These are phyloP conservation scores for Polyommatus icarus DNA, from an alignment of 2,888 invertebrate genomes.

Conservation along the genomic window DNA sequence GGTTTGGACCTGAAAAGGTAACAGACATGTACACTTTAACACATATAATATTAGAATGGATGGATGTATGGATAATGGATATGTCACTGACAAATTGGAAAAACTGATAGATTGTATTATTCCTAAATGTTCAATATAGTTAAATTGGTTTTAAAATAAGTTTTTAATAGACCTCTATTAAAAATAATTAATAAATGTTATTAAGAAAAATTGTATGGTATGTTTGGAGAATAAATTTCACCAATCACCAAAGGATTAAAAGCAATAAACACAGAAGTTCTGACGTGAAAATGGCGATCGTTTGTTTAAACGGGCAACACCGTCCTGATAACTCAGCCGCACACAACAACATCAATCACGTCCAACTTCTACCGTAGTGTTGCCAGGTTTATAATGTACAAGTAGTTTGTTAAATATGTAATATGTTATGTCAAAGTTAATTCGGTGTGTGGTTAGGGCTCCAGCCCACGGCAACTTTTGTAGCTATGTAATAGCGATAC, in stretches of 20 bases:
- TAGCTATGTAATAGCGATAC: no score
- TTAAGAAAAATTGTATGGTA: not conserved
- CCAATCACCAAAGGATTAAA: not conserved
- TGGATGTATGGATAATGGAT: no score
- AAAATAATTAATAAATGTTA: no score
- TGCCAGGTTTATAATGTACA: slow-evolving; percentile 9
- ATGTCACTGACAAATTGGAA: no score
- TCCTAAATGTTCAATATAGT: no score
- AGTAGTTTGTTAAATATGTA: not conserved
- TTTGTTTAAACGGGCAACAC: slow-evolving; percentile 4
- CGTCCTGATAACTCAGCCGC: not conserved
- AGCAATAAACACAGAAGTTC: slow-evolving; percentile 6
- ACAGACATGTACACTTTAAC: no score
- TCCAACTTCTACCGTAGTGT: slow-evolving; percentile 4
- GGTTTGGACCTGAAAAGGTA: no score
- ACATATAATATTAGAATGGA: no score
- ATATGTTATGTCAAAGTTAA: not conserved
- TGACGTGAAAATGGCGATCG: not conserved
- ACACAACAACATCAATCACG: slow-evolving; percentile 15
- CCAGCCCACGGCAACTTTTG: not conserved
- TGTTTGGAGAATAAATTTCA: not conserved
- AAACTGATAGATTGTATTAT: no score
- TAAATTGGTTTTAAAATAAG: no score
- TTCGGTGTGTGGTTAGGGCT: not conserved
- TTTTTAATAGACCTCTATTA: no score